These are phyloP conservation scores for Polyommatus iphigenia DNA, from an alignment of 2,888 invertebrate species.

Conservation along the genomic window DNA sequence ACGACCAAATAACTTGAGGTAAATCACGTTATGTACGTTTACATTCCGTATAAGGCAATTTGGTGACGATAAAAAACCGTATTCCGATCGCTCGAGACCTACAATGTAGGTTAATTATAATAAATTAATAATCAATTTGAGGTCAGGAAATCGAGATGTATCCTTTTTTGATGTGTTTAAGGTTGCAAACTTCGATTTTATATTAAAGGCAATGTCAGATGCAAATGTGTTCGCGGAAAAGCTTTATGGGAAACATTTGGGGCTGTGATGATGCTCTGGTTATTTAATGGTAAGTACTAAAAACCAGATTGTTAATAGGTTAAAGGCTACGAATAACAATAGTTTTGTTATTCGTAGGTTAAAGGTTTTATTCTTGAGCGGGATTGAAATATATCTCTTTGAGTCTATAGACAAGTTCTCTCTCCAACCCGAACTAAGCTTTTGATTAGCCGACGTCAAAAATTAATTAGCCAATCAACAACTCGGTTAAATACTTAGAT, in stretches of 20 bases:
- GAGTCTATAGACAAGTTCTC: no score
- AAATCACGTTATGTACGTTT: conserved; percentile 23
- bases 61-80: conserved; percentile 1
- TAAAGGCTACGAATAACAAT: no score
- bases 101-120: conserved; percentile 31
- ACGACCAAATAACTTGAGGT: conserved; percentile 24
- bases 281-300: neutral
- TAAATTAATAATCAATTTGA: conserved; percentile 31
- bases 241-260: neutral
- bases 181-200: conserved; percentile 13
- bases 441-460: no score
- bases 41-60: conserved; percentile 9
- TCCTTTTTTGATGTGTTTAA: conserved; percentile 16
- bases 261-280: neutral
- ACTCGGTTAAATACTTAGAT: no score
- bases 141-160: conserved; percentile 24
- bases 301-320: no score
- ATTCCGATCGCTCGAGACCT: conserved; percentile 8
- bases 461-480: no score
- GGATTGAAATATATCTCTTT: no score
- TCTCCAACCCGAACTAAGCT: no score
- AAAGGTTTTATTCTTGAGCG: no score
- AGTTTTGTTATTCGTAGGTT: no score
- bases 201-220: conserved; percentile 13
- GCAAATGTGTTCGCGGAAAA: neutral